Base-by-base conservation (phyloP, 2,113 vertebrate genomes). In the Toxostoma redivivum region DNA sequence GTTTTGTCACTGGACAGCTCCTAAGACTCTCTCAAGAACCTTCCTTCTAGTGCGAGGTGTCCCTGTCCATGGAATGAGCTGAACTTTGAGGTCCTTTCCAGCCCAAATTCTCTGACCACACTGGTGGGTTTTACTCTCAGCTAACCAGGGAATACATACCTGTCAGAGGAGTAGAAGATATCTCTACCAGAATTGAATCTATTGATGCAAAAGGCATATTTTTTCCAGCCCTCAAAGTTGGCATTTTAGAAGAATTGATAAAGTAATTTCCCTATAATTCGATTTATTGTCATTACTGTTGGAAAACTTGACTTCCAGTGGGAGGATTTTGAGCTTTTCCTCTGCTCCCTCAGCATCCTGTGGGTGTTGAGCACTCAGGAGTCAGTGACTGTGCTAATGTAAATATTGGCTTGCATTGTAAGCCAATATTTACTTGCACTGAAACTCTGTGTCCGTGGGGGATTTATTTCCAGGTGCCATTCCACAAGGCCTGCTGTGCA, bases 81-180 rank as follows among this genome's bases (percentile, higher is more conserved):
- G 11, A 44, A 25, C 3, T 76, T 40, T 31, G 35, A 40, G 30
- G 6, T 53, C 30, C 16, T 33, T 67, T 60, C 53, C 70, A 40
- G 7, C 24, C 30, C 45, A 47, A 54, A 4, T 18, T 60, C 45
- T 44, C 25, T 53, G 45, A 30, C 24, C 61, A n/a, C 9, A 2
- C 5, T 35, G n/a, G 16, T n/a, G 10, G 0, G 12, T 61, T 82
- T 64, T 22, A 33, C 38, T 64, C 74, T 48, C 77, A 84, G 13
- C 5, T 51, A 44, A 38, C 5, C 27, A 35, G 9, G 19, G 13
- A 71, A 60, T 79, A 50, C 20, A 35, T 9, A 27, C 15, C 5
- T 31, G 22, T 11, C 10, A 44, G 57, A 48, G 0, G 0, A 54
- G 8, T 3, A 33, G n/a, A 66, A 90, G 78, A 21, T 11, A 1